Conservation (phyloP, 2,113 vertebrate genomes). For the Percopsis transmontana region DNA sequence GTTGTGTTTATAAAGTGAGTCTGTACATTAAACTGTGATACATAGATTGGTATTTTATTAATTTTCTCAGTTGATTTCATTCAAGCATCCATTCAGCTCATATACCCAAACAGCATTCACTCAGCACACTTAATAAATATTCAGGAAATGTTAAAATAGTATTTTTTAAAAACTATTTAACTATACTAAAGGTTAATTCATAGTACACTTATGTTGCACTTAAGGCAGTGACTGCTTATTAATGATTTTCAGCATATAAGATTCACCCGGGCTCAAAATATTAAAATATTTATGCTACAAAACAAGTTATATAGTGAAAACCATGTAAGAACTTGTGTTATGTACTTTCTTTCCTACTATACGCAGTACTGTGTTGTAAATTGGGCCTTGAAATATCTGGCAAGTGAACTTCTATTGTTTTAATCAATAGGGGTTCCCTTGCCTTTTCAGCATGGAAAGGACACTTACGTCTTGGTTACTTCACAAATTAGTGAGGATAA, state of each 20-base stretch:
- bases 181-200: slow-evolving; percentile 21
- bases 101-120: slow-evolving; percentile 29
- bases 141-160: neutral
- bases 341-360: too few species aligned
- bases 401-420: too few species aligned
- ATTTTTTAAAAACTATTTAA: slow-evolving; percentile 6
- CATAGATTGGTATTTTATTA: slow-evolving; percentile 35
- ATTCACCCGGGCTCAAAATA: too few species aligned
- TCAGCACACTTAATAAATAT: slow-evolving; percentile 42
- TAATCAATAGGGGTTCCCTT: too few species aligned
- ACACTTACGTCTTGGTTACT: too few species aligned
- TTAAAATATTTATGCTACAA: too few species aligned
- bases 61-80: slow-evolving; percentile 27
- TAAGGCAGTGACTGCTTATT: slow-evolving; percentile 12
- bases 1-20: slow-evolving; percentile 51
- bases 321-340: too few species aligned
- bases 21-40: slow-evolving; percentile 47
- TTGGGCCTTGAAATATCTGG: too few species aligned
- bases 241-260: neutral
- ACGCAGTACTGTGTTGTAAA: too few species aligned
- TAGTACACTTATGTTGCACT: neutral
- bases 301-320: too few species aligned
- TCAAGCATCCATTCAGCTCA: slow-evolving; percentile 33
- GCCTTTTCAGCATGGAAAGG: too few species aligned
- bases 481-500: too few species aligned